phyloP scores from a whole-genome alignment of 2,888 invertebrate genomes.

The Parnassius orleans region DNA sequence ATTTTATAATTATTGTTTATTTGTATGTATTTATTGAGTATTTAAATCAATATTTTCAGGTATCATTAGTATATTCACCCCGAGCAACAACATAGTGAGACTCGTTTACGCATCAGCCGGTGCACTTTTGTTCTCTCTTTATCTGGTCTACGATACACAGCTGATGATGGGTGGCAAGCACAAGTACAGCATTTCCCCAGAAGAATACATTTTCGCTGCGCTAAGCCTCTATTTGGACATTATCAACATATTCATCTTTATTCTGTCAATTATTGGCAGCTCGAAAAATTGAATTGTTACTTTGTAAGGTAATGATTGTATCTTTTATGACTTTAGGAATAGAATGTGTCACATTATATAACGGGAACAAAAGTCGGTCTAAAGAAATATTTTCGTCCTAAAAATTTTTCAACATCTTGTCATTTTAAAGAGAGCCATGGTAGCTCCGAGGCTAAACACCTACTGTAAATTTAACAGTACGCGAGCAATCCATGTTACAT shows the following conservation, averaged over 20 bases:
- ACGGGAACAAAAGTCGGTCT: too few relatives aligned
- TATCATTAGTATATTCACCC: slow-evolving; percentile 28
- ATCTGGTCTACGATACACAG: slow-evolving; percentile 88
- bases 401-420: too few relatives aligned
- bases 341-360: too few relatives aligned
- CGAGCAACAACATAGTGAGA: slow-evolving; percentile 26
- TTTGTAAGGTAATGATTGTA: neutral
- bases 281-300: slow-evolving; percentile 5
- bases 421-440: too few relatives aligned
- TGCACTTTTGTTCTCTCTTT: slow-evolving; percentile 34
- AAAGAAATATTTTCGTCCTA: too few relatives aligned
- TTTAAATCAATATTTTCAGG: slow-evolving; percentile 28
- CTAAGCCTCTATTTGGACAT: slow-evolving; percentile 91
- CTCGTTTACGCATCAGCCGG: slow-evolving; percentile 31
- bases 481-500: too few relatives aligned
- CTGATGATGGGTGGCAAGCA: slow-evolving; percentile 91
- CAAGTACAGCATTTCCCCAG: slow-evolving; percentile 90
- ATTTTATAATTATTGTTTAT: too few relatives aligned
- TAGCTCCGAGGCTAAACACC: too few relatives aligned
- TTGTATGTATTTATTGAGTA: neutral
- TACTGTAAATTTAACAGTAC: too few relatives aligned
- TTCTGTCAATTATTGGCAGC: slow-evolving; percentile 63
- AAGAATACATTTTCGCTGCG: slow-evolving; percentile 93
- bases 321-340: too few relatives aligned
- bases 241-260: slow-evolving; percentile 89